These are phyloP conservation scores for Dorcus parallelipipedus DNA, from an alignment of 2,888 invertebrate genomes.

Conservation along the genomic window DNA sequence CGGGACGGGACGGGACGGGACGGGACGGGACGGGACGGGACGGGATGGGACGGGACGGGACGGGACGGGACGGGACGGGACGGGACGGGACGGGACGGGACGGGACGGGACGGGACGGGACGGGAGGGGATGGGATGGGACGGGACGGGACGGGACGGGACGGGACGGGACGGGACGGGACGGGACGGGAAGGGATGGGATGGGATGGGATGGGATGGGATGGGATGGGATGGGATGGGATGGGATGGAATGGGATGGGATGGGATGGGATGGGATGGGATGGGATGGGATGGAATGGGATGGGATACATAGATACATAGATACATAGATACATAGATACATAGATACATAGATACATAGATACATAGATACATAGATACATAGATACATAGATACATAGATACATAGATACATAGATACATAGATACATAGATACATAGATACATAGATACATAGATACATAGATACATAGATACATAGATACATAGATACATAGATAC, in stretches of 20 bases:
- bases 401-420: too few species aligned
- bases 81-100: not conserved
- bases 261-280: conserved; percentile 6
- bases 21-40: not conserved
- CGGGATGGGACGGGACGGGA: not conserved
- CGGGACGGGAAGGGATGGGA: too few species aligned
- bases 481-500: too few species aligned
- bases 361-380: too few species aligned
- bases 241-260: conserved; percentile 5
- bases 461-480: too few species aligned
- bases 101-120: not conserved
- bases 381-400: too few species aligned
- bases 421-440: too few species aligned
- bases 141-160: not conserved
- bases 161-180: not conserved
- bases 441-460: too few species aligned
- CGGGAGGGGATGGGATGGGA: too few species aligned
- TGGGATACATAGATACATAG: too few species aligned
- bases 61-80: not conserved
- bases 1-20: not conserved
- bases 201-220: not conserved
- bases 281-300: conserved; percentile 5
- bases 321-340: too few species aligned
- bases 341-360: too few species aligned
- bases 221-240: conserved; percentile 3